Evolutionary conservation across 2,797 vertebrate genomes (phyloP), one percentile per base, ranked within the genome.

Genomic region (Coendou prehensilis): DNA sequence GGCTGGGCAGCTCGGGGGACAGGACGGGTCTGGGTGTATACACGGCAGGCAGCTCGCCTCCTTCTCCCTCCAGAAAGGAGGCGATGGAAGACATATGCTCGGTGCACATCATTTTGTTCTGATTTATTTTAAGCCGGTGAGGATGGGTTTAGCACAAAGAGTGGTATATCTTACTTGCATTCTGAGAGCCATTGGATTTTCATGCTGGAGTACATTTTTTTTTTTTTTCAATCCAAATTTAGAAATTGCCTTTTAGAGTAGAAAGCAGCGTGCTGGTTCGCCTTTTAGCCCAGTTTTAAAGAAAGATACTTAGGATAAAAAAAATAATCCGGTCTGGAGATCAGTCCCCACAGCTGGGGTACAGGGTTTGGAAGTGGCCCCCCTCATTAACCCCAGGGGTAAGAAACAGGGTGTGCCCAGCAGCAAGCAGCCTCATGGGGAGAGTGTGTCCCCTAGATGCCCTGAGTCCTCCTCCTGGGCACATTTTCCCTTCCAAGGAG

Each of bases 221-320:
- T 61, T 84, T 90, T 64, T 84, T 80, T 47, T n/a, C n/a, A 91
- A 83, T 75, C 94, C 97, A 95, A 80, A 97, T 97, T 93, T 97
- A 96, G 96, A 92, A 94, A 90, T 96, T 86, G 97, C 94, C 95
- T 96, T 95, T 94, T 64, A 88, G 93, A 96, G 97, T 57, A 81
- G 93, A 91, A 91, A 81, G 76, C 64, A 54, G 79, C 61, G 28
- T 9, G 52, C 41, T 28, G 64, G 33, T 75, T 88, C 0, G 61
- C 91, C 92, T 95, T 89, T 91, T 76, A 85, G 59, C 85, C 95
- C 93, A 28, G 76, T 93, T 93, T 80, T n/a, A 79, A 79, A 95
- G 83, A 50, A 63, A 85, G 87, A 95, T 17, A 50, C 33, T 69
- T 76, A 54, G 64, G 92, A 88, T 87, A 26, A 15, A 28, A 28